phyloP scores from a whole-genome alignment of 2,888 invertebrate species.

The Plagodis pulveraria region DNA sequence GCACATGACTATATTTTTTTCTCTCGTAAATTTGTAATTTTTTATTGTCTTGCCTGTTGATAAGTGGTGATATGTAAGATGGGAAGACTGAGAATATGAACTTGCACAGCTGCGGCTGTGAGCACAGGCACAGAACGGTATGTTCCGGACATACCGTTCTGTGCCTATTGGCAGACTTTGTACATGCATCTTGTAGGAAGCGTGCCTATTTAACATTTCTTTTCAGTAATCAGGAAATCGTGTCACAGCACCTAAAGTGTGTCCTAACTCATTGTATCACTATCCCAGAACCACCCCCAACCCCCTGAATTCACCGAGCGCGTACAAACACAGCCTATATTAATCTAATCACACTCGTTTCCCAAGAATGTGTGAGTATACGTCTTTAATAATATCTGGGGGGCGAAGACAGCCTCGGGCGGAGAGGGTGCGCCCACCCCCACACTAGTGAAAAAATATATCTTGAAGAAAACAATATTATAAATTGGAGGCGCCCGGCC shows the following conservation, averaged over 20 bases:
- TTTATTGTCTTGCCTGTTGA: no score
- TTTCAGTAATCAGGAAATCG: constrained; percentile 3
- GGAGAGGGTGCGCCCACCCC: constrained; percentile 47
- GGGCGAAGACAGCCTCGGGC: constrained; percentile 39
- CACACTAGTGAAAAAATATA: constrained; percentile 84
- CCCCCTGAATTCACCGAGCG: constrained; percentile 26
- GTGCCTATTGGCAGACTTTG: no score
- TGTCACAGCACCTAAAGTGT: constrained; percentile 17
- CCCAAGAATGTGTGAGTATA: constrained; percentile 81
- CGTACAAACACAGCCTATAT: constrained; percentile 62
- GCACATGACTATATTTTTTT: no score
- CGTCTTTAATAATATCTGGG: constrained; percentile 85
- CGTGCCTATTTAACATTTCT: no score
- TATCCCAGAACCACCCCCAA: constrained; percentile 41
- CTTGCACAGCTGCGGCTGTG: no score
- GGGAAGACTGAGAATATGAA: no score
- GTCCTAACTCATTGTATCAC: constrained; percentile 52
- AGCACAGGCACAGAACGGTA: no score
- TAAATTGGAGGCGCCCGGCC: constrained; percentile 73
- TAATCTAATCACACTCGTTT: constrained; percentile 83
- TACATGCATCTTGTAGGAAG: no score
- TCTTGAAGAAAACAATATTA: constrained; percentile 84
- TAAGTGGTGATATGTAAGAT: no score
- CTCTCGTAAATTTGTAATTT: no score
- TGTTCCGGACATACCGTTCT: no score